A percentile compares a stretch with the other conserved stretches of the same genome.
Evolutionary conservation across 2,888 invertebrate species (phyloP).

Genomic region (Polydrusus tereticollis): DNA sequence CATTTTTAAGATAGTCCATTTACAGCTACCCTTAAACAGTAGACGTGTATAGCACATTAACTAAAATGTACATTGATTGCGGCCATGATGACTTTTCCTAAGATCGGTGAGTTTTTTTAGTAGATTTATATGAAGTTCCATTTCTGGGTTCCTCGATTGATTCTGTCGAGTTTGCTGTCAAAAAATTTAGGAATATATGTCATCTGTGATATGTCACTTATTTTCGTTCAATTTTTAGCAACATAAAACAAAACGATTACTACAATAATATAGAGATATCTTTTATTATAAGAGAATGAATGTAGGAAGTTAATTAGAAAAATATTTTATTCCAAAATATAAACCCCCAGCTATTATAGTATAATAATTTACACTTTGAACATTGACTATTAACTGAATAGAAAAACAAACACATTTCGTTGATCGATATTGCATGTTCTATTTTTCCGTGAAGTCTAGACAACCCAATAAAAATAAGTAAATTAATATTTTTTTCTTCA

Average conservation of each 20-base stretch:
- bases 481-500: too few relatives aligned
- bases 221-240: background rate
- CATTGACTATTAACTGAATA: too few relatives aligned
- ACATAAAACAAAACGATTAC: background rate
- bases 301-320: too few relatives aligned
- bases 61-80: slow-evolving; percentile 35
- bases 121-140: slow-evolving; percentile 27
- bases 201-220: background rate
- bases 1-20: slow-evolving; percentile 29
- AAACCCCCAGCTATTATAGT: too few relatives aligned
- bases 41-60: slow-evolving; percentile 24
- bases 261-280: too few relatives aligned
- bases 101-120: slow-evolving; percentile 23
- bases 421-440: too few relatives aligned
- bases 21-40: slow-evolving; percentile 32
- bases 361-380: too few relatives aligned
- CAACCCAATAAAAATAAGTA: too few relatives aligned
- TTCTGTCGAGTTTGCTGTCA: slow-evolving; percentile 17
- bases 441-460: too few relatives aligned
- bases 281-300: too few relatives aligned
- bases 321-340: too few relatives aligned
- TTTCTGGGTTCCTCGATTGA: slow-evolving; percentile 12
- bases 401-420: too few relatives aligned
- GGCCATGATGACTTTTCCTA: slow-evolving; percentile 28
- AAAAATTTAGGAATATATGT: slow-evolving; percentile 16